These are phyloP conservation scores for Lydus trimaculatus DNA, from an alignment of 2,888 invertebrate species.

Conservation along the genomic window DNA sequence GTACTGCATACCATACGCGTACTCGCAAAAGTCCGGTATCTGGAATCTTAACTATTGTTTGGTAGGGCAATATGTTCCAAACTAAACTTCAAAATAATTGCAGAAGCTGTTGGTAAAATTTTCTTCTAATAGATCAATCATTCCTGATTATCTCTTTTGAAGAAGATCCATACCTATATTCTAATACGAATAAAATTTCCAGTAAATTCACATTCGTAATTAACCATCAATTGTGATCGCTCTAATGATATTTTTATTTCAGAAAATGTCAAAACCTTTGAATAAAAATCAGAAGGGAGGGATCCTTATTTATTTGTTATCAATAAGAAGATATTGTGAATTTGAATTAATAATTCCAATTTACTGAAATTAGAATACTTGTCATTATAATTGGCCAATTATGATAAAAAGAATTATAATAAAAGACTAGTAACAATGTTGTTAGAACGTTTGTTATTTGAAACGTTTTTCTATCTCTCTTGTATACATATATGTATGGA, in stretches of 20 bases:
- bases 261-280: not conserved
- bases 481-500: no score
- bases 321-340: not conserved
- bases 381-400: constrained; percentile 15
- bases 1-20: no score
- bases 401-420: constrained; percentile 6
- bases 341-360: not conserved
- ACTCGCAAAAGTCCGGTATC: no score
- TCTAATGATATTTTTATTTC: not conserved
- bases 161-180: not conserved
- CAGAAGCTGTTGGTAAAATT: no score
- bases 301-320: not conserved
- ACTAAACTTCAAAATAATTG: no score
- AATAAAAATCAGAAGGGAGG: not conserved
- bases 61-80: no score
- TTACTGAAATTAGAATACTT: not conserved
- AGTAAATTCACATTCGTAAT: no score
- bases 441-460: not conserved
- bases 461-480: not conserved
- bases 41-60: no score
- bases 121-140: no score
- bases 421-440: not conserved
- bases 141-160: not conserved
- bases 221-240: not conserved
- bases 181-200: not conserved